phyloP scores from a whole-genome alignment of 2,888 invertebrate genomes.

The Microctonus hyperodae region DNA sequence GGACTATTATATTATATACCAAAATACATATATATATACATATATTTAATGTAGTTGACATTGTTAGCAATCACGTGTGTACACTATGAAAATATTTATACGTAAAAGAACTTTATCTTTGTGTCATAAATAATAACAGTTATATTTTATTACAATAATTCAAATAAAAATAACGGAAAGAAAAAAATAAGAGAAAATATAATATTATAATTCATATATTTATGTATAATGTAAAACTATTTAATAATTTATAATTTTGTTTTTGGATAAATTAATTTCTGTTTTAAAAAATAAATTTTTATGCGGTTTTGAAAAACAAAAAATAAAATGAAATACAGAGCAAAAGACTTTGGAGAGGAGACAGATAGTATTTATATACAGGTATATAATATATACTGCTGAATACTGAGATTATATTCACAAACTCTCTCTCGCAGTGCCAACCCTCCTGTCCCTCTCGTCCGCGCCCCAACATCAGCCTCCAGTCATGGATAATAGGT shows the following conservation, averaged over 20 bases:
- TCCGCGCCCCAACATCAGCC: neutral
- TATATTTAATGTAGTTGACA: neutral
- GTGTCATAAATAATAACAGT: neutral
- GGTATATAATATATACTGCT: too few relatives aligned
- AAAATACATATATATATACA: neutral
- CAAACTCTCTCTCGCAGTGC: neutral
- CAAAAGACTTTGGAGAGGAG: neutral
- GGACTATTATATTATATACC: neutral
- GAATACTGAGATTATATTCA: neutral
- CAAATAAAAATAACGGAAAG: neutral
- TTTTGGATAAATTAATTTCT: neutral
- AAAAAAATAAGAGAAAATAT: too few relatives aligned
- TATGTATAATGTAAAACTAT: too few relatives aligned
- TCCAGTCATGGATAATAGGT: conserved; percentile 25
- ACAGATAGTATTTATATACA: too few relatives aligned
- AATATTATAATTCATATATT: too few relatives aligned
- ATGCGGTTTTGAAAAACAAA: neutral
- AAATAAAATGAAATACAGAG: neutral
- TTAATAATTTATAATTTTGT: too few relatives aligned
- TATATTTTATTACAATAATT: neutral
- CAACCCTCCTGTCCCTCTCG: neutral
- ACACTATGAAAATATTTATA: neutral
- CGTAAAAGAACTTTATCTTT: neutral
- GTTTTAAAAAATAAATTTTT: neutral
- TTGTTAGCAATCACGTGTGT: neutral